Evolutionary conservation across 1,140 invertebrate genomes (phyloP), one percentile per base, ranked within the genome.

Genomic region (Zelostemma sp.): DNA sequence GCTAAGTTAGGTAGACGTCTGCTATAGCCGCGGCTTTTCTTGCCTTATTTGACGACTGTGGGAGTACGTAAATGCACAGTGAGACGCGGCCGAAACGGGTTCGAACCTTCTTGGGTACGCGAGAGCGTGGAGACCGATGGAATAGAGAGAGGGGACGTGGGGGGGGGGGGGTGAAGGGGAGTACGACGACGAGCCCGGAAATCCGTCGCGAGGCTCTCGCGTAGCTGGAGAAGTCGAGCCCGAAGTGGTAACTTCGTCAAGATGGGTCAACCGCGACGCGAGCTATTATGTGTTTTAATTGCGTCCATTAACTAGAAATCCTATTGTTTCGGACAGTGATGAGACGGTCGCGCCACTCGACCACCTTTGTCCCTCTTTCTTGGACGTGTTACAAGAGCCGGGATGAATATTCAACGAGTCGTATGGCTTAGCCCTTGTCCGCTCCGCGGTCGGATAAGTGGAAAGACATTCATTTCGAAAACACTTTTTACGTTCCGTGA

Each of bases 261-360:
- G 69, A 35, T 51, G 64, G 69, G 64, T 68, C 56, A 58, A 72
- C 69, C 69, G 50, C 60, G 68, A 60, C 68, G 72, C 64, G 59
- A 70, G 64, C 58, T 63, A 70, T 73, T 73, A 73, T 63, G 59
- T 67, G 67, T 73, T 73, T 73, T 73, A 73, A 73, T 73, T 73
- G 72, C 72, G 67, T 73, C 72, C 68, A 73, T 73, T 73, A 73
- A 67, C 67, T 60, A 49, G 62, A 47, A 61, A 67, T 69, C 61
- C 72, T 60, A 73, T 73, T 73, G 72, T 70, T 59, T 56, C 60
- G 67, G 57, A 67, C 72, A 60, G 59, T 58, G 60, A 60, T 61
- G 63, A 61, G 60, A 57, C 48, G 45, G 17, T 54, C 41, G 19
- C 40, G 57, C 9, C 35, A 15, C n/a, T 41, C 15, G 12, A 25